These are phyloP conservation scores for Lordiphosa fenestrarum DNA, from an alignment of 2,888 invertebrate species.

Conservation along the genomic window DNA sequence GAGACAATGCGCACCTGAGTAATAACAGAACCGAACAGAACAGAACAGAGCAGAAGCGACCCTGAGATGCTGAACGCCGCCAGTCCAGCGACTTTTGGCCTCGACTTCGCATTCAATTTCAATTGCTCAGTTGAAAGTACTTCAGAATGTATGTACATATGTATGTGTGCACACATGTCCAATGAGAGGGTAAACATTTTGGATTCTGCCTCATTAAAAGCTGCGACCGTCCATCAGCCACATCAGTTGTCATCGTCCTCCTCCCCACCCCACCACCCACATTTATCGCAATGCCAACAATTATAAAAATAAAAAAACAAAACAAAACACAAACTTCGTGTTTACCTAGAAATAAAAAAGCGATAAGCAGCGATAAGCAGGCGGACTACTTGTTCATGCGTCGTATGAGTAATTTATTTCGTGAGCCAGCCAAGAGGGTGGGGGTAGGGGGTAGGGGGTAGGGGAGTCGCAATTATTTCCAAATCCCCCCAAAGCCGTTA, in stretches of 20 bases:
- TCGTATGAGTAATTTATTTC: conserved; percentile 48
- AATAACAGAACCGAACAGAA: conserved; percentile 41
- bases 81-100: conserved; percentile 2
- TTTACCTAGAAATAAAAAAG: conserved; percentile 26
- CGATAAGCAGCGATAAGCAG: conserved; percentile 21
- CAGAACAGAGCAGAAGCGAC: too few relatives aligned
- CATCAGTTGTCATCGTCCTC: conserved; percentile 6
- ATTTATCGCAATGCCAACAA: conserved; percentile 17
- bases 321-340: conserved; percentile 25
- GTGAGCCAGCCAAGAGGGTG: neutral
- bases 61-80: conserved; percentile 27
- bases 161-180: too few relatives aligned
- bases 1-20: conserved; percentile 69
- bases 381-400: conserved; percentile 16
- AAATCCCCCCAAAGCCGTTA: conserved; percentile 9
- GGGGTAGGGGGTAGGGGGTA: too few relatives aligned
- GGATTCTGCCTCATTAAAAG: neutral
- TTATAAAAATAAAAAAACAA: conserved; percentile 2
- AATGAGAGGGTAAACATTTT: conserved; percentile 37
- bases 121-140: conserved; percentile 39
- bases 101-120: conserved; percentile 38
- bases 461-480: conserved; percentile 7
- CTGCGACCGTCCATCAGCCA: conserved; percentile 31
- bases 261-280: neutral
- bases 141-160: neutral